Evolutionary conservation across 2,888 invertebrate genomes (phyloP).

Genomic region (Himalopsyche tibetana): DNA sequence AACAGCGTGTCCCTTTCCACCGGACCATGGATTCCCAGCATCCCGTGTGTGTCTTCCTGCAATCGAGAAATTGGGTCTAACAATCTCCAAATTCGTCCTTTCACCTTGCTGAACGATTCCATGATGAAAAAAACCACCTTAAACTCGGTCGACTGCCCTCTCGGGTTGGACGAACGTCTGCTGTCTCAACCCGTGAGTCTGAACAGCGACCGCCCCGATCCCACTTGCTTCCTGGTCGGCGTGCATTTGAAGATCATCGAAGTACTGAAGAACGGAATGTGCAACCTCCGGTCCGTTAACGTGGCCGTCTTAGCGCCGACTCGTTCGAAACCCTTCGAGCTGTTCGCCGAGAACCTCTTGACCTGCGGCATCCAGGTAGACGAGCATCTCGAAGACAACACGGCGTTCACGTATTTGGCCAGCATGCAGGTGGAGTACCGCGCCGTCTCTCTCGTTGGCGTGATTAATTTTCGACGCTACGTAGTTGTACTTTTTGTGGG

Average conservation of each 20-base stretch:
- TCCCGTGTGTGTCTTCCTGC: not conserved
- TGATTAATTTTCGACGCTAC: not conserved
- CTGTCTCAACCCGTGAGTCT: not conserved
- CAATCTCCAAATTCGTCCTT: not conserved
- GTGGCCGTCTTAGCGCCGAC: not conserved
- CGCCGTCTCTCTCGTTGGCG: not conserved
- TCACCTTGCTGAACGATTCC: not conserved
- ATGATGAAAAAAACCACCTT: not conserved
- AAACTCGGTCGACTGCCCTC: not conserved
- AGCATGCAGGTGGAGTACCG: conserved; percentile 16
- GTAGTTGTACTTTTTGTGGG: not conserved
- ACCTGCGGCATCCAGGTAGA: not conserved
- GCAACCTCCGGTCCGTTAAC: not conserved
- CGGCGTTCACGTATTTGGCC: not conserved
- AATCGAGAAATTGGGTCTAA: not conserved
- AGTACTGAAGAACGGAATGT: not conserved
- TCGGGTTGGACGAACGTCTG: not conserved
- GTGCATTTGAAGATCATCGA: conserved; percentile 16
- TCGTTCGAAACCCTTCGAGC: not conserved
- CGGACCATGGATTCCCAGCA: not conserved
- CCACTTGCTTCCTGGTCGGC: not conserved
- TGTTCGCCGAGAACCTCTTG: not conserved
- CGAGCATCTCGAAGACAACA: not conserved
- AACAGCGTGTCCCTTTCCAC: not conserved
- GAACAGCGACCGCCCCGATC: not conserved